phyloP scores from a whole-genome alignment of 2,797 vertebrate genomes.

The Xenentodon cancila region DNA sequence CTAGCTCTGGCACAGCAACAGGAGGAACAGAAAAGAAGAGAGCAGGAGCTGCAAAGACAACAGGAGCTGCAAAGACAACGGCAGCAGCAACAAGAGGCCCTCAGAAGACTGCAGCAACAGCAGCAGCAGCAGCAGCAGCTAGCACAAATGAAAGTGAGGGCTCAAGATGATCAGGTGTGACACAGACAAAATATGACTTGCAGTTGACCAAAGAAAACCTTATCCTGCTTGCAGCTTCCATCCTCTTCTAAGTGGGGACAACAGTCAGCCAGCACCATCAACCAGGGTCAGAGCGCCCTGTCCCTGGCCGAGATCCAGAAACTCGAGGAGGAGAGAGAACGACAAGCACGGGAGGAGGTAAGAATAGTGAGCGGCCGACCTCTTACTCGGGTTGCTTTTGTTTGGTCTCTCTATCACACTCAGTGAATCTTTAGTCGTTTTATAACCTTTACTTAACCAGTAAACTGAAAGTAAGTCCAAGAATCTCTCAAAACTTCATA shows the following conservation, averaged over 20 bases:
- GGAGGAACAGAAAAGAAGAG: constrained; percentile 86
- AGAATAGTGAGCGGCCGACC: constrained; percentile 5
- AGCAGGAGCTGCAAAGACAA: constrained; percentile 91
- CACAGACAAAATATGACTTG: not conserved
- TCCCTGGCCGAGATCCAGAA: constrained; percentile 98
- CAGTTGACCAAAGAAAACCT: constrained; percentile 4
- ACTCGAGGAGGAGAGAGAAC: constrained; percentile 94
- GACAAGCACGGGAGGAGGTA: constrained; percentile 91
- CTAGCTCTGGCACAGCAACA: constrained; percentile 88
- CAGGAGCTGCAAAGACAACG: constrained; percentile 93
- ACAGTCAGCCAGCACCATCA: constrained; percentile 83
- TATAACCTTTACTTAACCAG: no score
- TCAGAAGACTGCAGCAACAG: constrained; percentile 91
- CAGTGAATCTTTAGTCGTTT: not conserved
- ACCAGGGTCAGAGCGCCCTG: constrained; percentile 89
- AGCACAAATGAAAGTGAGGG: constrained; percentile 93
- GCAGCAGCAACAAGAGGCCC: constrained; percentile 94
- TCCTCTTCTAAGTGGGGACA: constrained; percentile 99
- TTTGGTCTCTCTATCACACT: not conserved
- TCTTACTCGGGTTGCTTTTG: not conserved
- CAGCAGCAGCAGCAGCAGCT: constrained; percentile 97
- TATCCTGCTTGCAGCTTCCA: constrained; percentile 84
- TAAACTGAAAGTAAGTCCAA: no score
- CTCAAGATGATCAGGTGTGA: not conserved
- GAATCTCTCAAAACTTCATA: no score